Conservation (phyloP, 2,113 vertebrate genomes). For the Coreoperca whiteheadi region DNA sequence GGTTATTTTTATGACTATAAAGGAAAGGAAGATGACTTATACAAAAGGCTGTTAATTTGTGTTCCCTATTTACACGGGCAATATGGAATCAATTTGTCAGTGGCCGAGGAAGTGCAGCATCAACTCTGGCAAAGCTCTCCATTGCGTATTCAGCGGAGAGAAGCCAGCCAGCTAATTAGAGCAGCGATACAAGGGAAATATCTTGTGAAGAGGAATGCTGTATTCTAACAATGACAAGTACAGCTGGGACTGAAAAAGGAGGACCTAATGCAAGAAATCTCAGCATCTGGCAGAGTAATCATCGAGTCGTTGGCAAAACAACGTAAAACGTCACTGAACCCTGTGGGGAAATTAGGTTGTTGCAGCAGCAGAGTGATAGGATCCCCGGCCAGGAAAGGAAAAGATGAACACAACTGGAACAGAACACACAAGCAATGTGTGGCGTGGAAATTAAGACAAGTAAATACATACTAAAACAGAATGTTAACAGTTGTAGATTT, state of each 20-base stretch:
- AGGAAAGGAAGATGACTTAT: background rate
- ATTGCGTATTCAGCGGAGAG: background rate
- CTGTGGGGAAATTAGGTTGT: conserved; percentile 7
- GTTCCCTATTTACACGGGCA: background rate
- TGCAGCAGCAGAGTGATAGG: conserved; percentile 8
- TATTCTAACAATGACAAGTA: background rate
- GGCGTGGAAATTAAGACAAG: background rate
- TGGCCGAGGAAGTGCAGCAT: background rate
- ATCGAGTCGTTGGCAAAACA: background rate
- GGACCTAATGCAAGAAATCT: background rate
- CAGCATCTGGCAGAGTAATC: conserved; percentile 12
- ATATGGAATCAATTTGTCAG: background rate
- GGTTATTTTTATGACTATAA: background rate
- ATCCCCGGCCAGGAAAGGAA: background rate
- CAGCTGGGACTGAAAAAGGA: background rate
- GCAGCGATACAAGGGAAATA: background rate
- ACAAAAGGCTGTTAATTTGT: background rate
- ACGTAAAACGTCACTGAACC: conserved; percentile 25
- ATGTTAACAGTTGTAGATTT: background rate
- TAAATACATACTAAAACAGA: background rate
- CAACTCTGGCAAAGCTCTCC: background rate
- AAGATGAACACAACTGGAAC: background rate
- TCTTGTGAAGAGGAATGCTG: background rate
- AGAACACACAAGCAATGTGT: background rate
- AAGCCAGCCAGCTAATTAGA: conserved; percentile 6